Evolutionary conservation across 2,888 invertebrate genomes (phyloP).

Genomic region (Pristionchus fissidentatus): DNA sequence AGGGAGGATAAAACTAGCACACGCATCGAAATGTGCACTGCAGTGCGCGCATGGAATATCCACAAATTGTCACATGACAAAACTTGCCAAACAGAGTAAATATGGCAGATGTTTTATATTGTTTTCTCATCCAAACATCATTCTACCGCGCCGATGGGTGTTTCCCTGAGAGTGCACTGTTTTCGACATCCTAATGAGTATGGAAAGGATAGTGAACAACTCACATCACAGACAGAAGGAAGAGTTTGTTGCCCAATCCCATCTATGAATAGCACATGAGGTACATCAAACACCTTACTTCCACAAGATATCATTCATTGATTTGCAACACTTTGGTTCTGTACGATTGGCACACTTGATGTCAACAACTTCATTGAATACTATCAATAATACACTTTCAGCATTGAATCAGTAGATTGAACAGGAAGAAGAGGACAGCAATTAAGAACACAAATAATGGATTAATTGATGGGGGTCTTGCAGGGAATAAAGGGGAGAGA

Average conservation of each 20-base stretch:
- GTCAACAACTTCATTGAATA: neutral
- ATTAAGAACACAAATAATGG: neutral
- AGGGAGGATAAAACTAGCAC: no score
- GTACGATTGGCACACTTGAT: neutral
- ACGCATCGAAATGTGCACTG: no score
- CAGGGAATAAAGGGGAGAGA: constrained; percentile 2
- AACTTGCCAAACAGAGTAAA: no score
- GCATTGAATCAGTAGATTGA: constrained; percentile 32
- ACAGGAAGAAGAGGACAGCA: neutral
- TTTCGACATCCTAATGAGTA: no score
- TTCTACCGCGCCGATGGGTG: no score
- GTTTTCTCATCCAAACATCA: no score
- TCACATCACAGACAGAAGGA: neutral
- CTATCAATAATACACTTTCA: constrained; percentile 4
- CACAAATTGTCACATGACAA: no score
- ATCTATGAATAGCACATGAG: neutral
- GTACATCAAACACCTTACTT: neutral
- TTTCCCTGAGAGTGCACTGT: no score
- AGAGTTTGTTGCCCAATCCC: constrained; percentile 18
- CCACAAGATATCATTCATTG: neutral
- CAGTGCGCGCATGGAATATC: no score
- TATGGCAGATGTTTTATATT: no score
- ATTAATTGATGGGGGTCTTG: neutral
- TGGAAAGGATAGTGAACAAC: neutral
- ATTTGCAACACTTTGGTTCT: neutral